These are phyloP conservation scores for Andrena hattorfiana DNA, from an alignment of 2,888 invertebrate genomes.

Conservation along the genomic window DNA sequence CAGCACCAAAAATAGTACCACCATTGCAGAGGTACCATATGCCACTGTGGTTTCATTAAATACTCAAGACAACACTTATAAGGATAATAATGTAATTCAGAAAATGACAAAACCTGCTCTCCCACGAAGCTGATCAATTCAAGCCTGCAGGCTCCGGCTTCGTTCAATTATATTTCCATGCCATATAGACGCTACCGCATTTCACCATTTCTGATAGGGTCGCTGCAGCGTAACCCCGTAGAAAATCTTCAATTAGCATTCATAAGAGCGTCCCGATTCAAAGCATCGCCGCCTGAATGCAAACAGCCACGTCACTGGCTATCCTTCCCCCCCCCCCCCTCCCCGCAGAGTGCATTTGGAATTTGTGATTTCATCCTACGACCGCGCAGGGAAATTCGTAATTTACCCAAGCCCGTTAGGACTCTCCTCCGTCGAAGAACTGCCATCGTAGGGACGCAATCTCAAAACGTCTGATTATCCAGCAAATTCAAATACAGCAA, in stretches of 20 bases:
- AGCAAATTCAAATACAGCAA: background rate
- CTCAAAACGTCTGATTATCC: conserved; percentile 18
- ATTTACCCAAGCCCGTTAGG: conserved; percentile 49
- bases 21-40: background rate
- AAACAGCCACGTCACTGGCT: conserved; percentile 52
- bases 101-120: background rate
- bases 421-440: background rate
- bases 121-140: background rate
- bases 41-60: background rate
- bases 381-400: conserved; percentile 59
- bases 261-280: conserved; percentile 68
- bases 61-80: too few relatives aligned
- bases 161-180: conserved; percentile 29
- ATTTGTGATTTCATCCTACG: conserved; percentile 61
- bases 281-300: conserved; percentile 66
- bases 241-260: conserved; percentile 72
- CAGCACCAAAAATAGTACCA: background rate
- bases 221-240: conserved; percentile 14
- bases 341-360: conserved; percentile 57
- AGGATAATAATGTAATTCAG: background rate
- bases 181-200: background rate
- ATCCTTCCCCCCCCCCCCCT: background rate
- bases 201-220: conserved; percentile 14
- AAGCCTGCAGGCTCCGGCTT: background rate
- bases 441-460: conserved; percentile 7